A percentile compares a stretch with the other conserved stretches of the same genome.
These are phyloP conservation scores for Limonius californicus DNA, from an alignment of 1,140 invertebrate species.

Conservation along the genomic window DNA sequence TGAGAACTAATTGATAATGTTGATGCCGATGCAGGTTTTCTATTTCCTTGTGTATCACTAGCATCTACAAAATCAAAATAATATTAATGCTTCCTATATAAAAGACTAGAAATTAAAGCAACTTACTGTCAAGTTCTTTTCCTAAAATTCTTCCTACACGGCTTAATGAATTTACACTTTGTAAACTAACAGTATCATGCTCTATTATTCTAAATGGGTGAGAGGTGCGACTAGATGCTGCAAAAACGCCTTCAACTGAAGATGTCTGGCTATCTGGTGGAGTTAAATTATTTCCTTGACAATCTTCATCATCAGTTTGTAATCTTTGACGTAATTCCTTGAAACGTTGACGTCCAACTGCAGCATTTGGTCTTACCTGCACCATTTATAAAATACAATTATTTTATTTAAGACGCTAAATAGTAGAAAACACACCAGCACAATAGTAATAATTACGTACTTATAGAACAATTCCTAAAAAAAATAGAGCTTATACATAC, in stretches of 20 bases:
- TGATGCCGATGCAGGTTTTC: slow-evolving; percentile 34
- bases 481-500: too few species aligned
- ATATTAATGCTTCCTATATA: too few species aligned
- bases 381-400: neutral
- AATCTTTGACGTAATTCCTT: slow-evolving; percentile 78
- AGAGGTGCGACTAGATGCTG: slow-evolving; percentile 50
- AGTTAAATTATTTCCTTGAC: slow-evolving; percentile 53
- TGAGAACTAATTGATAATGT: slow-evolving; percentile 43
- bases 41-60: neutral
- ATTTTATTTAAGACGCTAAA: too few species aligned
- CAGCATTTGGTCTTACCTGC: neutral
- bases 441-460: too few species aligned
- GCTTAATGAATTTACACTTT: slow-evolving; percentile 81
- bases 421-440: too few species aligned
- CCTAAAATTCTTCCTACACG: slow-evolving; percentile 65
- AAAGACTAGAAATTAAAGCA: too few species aligned
- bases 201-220: slow-evolving; percentile 79
- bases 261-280: slow-evolving; percentile 77
- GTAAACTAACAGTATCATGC: slow-evolving; percentile 79
- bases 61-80: neutral
- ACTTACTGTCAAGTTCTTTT: neutral
- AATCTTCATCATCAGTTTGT: slow-evolving; percentile 79
- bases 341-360: slow-evolving; percentile 49
- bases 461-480: too few species aligned
- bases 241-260: slow-evolving; percentile 60